phyloP scores from a whole-genome alignment of 2,797 vertebrate species.

The Austrolebias charrua region DNA sequence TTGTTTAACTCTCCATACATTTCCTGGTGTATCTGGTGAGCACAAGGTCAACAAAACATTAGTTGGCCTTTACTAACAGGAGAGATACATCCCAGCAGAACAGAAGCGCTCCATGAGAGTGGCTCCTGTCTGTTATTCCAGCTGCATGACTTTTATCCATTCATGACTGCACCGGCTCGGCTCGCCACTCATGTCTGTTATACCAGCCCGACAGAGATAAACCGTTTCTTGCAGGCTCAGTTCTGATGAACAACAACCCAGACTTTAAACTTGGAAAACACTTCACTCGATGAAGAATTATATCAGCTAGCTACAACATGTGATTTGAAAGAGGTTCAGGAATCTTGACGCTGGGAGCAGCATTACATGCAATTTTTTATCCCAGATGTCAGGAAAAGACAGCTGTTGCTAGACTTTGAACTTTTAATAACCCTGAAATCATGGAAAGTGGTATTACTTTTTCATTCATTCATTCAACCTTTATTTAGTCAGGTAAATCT shows the following conservation, averaged over 20 bases:
- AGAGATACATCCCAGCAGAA: slow-evolving; percentile 47
- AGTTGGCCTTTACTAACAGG: slow-evolving; percentile 33
- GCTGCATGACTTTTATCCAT: slow-evolving; percentile 72
- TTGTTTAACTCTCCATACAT: background rate
- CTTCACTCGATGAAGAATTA: slow-evolving; percentile 16
- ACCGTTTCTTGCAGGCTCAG: slow-evolving; percentile 36
- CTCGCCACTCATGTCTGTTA: slow-evolving; percentile 56
- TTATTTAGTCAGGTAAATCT: too few relatives aligned
- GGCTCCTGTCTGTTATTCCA: slow-evolving; percentile 72
- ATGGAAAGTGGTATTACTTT: slow-evolving; percentile 15
- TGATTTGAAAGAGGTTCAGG: slow-evolving; percentile 35
- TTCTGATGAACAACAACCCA: slow-evolving; percentile 16
- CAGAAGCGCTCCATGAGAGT: slow-evolving; percentile 68
- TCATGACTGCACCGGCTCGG: slow-evolving; percentile 56
- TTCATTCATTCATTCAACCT: too few relatives aligned
- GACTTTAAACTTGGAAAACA: slow-evolving; percentile 16
- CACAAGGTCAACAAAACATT: slow-evolving; percentile 44
- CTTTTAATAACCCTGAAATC: slow-evolving; percentile 31
- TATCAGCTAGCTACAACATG: slow-evolving; percentile 21
- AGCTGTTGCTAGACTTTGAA: slow-evolving; percentile 39
- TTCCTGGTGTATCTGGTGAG: slow-evolving; percentile 41
- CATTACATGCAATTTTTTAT: slow-evolving; percentile 22
- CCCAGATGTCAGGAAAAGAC: slow-evolving; percentile 15
- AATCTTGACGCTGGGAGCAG: slow-evolving; percentile 31
- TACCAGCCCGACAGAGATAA: slow-evolving; percentile 49